Evolutionary conservation across 2,797 vertebrate genomes (phyloP), one percentile per base, ranked within the genome.

Genomic region (Sebastes diaconus): DNA sequence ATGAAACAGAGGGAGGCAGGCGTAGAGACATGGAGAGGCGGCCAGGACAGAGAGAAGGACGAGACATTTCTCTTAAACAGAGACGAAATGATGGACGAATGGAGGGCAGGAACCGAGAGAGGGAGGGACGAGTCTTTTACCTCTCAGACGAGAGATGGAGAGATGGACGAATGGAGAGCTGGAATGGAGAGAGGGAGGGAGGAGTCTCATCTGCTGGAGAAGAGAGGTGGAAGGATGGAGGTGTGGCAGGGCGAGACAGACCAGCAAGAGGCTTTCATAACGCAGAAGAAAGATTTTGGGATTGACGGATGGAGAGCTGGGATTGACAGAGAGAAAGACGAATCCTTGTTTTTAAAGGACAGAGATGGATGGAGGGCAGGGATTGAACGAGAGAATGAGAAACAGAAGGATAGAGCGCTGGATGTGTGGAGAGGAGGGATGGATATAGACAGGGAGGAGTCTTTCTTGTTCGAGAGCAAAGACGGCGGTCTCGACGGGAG

Each of bases 381-480:
- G 61, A 68, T 90, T 2, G 93, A 95, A 52, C 83, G 90, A 22
- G 94, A 94, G 13, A 87, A 13, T 4, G 94, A 95, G 73, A 93
- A 90, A 60, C 92, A 88, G 85, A 94, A 93, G 64, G 94, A 94
- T 25, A 73, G 92, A 89, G 92, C 25, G 0, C 81, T 95, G 66
- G 94, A 95, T 18, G 92, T 93, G 82, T 95, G 93, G 94, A 85
- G 94, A 73, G 94, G 93, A 36, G 94, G 94, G 14, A 83, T 92
- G 61, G 92, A 93, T 66, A 24, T 93, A 14, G 94, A 94, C 84
- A 67, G 91, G 61, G 91, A 93, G 4, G 92, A 95, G 9, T 73
- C 91, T 14, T 94, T 94, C 84, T 77, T 93, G 52, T 94, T 94
- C 64, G 94, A 94, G 22, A 80, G 68, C 87, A 94, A 94, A 81